Evolutionary conservation across 2,888 invertebrate species (phyloP).

Genomic region (Limnephilus rhombicus): DNA sequence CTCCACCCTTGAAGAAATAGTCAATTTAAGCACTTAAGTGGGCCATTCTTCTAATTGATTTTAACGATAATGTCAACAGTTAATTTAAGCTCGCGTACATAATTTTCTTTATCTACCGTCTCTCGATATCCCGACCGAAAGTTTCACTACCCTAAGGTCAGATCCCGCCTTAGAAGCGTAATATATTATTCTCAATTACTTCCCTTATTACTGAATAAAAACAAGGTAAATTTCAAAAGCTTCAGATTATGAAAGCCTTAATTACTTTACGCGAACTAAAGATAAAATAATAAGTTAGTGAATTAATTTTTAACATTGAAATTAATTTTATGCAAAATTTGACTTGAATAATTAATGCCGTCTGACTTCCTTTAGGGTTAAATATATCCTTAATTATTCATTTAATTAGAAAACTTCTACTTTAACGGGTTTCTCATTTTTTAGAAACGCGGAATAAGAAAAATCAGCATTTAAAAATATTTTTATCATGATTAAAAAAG

Average conservation of each 20-base stretch:
- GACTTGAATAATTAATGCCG: neutral
- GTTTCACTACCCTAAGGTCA: conserved; percentile 1
- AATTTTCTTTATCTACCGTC: neutral
- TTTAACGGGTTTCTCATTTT: neutral
- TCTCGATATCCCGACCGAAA: neutral
- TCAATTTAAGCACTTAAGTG: conserved; percentile 39
- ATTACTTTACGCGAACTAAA: neutral
- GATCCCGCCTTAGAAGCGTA: neutral
- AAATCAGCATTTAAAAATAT: neutral
- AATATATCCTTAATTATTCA: neutral
- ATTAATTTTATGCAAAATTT: neutral
- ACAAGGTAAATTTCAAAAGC: neutral
- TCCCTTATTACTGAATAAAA: neutral
- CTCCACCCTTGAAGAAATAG: conserved; percentile 36
- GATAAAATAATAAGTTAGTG: neutral
- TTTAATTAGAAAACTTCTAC: neutral
- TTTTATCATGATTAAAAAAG: neutral
- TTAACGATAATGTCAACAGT: conserved; percentile 27
- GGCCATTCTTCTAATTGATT: conserved; percentile 46
- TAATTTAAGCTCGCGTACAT: conserved; percentile 20
- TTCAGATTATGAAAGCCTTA: neutral
- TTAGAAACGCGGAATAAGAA: neutral
- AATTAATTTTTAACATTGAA: neutral
- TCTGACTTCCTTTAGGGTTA: neutral
- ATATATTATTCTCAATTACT: neutral